These are phyloP conservation scores for Drosophila saltans DNA, from an alignment of 1,140 invertebrate species.

Conservation along the genomic window DNA sequence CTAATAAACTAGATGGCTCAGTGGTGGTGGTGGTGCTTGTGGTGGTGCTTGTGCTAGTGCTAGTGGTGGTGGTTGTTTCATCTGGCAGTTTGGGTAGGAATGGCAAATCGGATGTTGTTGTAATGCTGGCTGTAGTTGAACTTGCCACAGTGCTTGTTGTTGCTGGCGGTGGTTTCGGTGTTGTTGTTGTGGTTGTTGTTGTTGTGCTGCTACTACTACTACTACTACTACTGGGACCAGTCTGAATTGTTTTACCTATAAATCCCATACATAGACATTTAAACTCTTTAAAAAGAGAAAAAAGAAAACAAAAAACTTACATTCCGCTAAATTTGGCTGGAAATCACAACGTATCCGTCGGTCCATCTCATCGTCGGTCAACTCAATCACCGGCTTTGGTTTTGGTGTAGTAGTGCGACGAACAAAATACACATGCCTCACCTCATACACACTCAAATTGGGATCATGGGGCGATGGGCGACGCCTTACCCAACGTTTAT, in stretches of 20 bases:
- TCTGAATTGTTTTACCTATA: neutral
- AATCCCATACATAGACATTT: too few relatives aligned
- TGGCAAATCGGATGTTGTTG: constrained; percentile 35
- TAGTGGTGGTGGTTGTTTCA: constrained; percentile 3
- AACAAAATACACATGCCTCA: constrained; percentile 44
- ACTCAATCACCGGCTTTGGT: neutral
- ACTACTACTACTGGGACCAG: neutral
- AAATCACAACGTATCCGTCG: constrained; percentile 47
- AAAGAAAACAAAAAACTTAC: constrained; percentile 31
- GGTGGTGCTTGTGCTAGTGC: neutral
- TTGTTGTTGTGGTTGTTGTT: constrained; percentile 22
- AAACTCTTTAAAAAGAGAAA: too few relatives aligned
- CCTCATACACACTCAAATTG: constrained; percentile 46
- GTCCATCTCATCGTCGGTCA: constrained; percentile 32
- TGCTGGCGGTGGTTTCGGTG: constrained; percentile 15
- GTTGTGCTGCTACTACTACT: neutral
- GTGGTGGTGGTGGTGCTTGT: neutral
- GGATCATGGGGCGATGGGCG: constrained; percentile 19
- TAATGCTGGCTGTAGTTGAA: constrained; percentile 1
- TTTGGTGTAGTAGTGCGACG: constrained; percentile 27
- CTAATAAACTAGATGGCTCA: too few relatives aligned
- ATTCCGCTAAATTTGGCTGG: constrained; percentile 45
- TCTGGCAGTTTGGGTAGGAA: constrained; percentile 5
- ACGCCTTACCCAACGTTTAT: constrained; percentile 33
- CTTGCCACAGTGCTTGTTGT: neutral